phyloP scores from a whole-genome alignment of 1,140 invertebrate genomes.

The Anastatus disparis region DNA sequence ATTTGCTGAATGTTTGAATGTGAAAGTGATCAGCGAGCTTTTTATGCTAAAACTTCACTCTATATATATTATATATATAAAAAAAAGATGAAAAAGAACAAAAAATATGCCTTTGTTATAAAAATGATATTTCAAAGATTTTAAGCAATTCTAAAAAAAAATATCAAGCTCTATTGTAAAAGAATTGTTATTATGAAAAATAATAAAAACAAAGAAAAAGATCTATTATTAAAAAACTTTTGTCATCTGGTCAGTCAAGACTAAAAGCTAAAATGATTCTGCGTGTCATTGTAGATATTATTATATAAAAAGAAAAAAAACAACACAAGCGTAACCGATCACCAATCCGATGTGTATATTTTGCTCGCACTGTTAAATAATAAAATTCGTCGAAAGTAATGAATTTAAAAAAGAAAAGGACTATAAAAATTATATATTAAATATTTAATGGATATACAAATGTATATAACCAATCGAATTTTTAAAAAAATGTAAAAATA shows the following conservation, averaged over 20 bases:
- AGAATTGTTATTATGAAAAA: too few relatives aligned
- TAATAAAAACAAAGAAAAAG: too few relatives aligned
- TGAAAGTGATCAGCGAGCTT: not conserved
- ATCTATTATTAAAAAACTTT: too few relatives aligned
- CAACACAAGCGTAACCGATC: not conserved
- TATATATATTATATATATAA: too few relatives aligned
- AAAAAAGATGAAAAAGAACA: too few relatives aligned
- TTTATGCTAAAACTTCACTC: not conserved
- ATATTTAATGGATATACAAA: conserved; percentile 15
- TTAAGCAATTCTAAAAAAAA: not conserved
- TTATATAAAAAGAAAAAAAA: too few relatives aligned
- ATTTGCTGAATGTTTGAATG: conserved; percentile 12
- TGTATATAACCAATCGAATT: conserved; percentile 14
- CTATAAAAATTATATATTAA: conserved; percentile 10
- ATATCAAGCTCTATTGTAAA: too few relatives aligned
- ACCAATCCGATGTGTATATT: too few relatives aligned
- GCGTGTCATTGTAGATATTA: not conserved
- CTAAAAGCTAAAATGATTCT: not conserved
- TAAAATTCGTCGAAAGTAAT: not conserved
- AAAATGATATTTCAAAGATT: not conserved
- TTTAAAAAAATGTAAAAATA: too few relatives aligned
- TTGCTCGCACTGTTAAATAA: not conserved
- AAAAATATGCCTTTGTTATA: conserved; percentile 6
- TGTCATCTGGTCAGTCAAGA: too few relatives aligned
- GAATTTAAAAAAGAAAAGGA: not conserved